Percentiles rank a stretch among this genome's conserved stretches.
Evolutionary conservation across 2,888 invertebrate genomes (phyloP).

Genomic region (Auanema sp.): DNA sequence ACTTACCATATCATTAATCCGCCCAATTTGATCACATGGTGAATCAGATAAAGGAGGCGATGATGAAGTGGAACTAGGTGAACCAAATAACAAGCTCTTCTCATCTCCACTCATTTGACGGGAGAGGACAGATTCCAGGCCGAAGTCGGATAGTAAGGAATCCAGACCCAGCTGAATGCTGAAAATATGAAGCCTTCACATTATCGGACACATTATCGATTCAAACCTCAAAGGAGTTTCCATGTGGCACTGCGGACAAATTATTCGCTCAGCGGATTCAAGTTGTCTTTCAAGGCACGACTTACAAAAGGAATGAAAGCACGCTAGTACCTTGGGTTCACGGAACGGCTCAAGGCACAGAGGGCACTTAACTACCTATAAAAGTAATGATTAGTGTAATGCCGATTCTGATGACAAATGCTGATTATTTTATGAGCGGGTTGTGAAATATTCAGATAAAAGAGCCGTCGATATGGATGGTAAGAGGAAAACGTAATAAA

Average conservation of each 20-base stretch:
- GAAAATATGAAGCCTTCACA: constrained; percentile 13
- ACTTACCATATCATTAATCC: constrained; percentile 16
- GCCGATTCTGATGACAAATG: background rate
- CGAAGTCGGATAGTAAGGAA: constrained; percentile 73
- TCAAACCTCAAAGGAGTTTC: constrained; percentile 66
- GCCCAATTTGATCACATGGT: constrained; percentile 24
- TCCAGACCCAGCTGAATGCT: constrained; percentile 68
- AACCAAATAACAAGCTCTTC: constrained; percentile 43
- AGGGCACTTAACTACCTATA: constrained; percentile 50
- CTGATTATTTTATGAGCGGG: background rate
- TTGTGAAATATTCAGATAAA: background rate
- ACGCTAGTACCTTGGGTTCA: constrained; percentile 78
- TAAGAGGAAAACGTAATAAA: no score
- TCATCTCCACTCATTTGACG: constrained; percentile 29
- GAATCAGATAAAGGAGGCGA: constrained; percentile 48
- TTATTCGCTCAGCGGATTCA: constrained; percentile 68
- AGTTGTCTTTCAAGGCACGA: constrained; percentile 76
- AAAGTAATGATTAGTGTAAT: constrained; percentile 8
- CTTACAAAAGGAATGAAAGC: constrained; percentile 83
- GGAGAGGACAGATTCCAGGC: constrained; percentile 45
- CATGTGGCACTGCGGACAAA: constrained; percentile 74
- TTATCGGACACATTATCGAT: constrained; percentile 65
- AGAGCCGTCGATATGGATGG: background rate
- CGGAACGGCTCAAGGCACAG: constrained; percentile 72
- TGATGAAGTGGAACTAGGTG: constrained; percentile 66